A percentile compares a stretch with the other conserved stretches of the same genome.
Evolutionary conservation across 1,140 invertebrate genomes (phyloP).

Genomic region (Mercenaria mercenaria): DNA sequence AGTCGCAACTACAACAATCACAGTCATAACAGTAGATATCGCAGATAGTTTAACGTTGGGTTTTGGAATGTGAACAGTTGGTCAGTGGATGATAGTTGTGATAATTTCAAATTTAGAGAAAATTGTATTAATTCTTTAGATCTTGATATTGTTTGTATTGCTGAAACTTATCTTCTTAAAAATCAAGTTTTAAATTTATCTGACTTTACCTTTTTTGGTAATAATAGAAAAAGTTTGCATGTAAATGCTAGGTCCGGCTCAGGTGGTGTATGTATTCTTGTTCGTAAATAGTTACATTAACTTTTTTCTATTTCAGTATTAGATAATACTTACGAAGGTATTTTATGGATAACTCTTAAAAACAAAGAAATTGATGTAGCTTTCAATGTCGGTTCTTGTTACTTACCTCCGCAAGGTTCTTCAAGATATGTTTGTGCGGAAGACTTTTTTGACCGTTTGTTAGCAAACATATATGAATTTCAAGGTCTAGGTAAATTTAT

Average conservation of each 20-base stretch:
- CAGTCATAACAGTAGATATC: background rate
- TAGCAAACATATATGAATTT: slow-evolving; percentile 32
- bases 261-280: background rate
- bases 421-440: background rate
- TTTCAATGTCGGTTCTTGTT: slow-evolving; percentile 49
- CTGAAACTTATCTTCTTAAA: background rate
- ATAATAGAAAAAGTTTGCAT: slow-evolving; percentile 2
- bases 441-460: slow-evolving; percentile 24
- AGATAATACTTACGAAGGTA: slow-evolving; percentile 45
- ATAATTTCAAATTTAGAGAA: background rate
- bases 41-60: background rate
- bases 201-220: slow-evolving; percentile 10
- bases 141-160: slow-evolving; percentile 21
- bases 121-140: background rate
- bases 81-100: background rate
- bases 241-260: slow-evolving; percentile 29
- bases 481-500: slow-evolving; percentile 28
- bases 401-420: slow-evolving; percentile 51
- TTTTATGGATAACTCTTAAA: slow-evolving; percentile 44
- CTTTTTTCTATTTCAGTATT: slow-evolving; percentile 17
- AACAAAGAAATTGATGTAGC: background rate
- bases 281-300: background rate
- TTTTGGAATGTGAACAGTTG: background rate
- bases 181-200: background rate
- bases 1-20: background rate